Base-by-base conservation (phyloP, 2,888 invertebrate genomes). In the Darwinula stevensoni region DNA sequence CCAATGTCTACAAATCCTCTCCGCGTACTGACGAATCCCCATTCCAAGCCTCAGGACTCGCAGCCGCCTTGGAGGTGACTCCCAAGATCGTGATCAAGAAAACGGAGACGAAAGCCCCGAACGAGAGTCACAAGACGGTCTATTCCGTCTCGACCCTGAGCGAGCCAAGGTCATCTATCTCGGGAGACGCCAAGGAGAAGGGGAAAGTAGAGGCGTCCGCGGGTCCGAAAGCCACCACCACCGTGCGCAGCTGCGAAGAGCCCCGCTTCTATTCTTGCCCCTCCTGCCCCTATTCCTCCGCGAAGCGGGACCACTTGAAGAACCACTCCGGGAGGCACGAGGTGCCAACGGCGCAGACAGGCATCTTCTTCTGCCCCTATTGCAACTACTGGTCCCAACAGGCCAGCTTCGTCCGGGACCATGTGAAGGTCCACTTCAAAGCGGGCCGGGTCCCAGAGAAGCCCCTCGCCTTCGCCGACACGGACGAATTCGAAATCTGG, bases 301-400 rank as follows among this genome's bases (percentile, higher is more conserved):
- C 62, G 32, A 61, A 72, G 9, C 61, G 64, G 39, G 70, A 72
- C 42, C 64, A 68, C 3, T 59, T 75, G 14, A 65, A 63, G 38
- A 67, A 66, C 43, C 82, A 82, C 49, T 58, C 67, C 39, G 63
- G 65, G 43, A 61, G 71, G 36, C 80, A 82, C 46, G 53, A 56
- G 6, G n/a, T n/a, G n/a, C n/a, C n/a, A n/a, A n/a, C n/a, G n/a
- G n/a, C n/a, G n/a, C 61, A 18, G 6, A 18, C 6, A 9, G 22
- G 65, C 45, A 51, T 63, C 6, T n/a, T n/a, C n/a, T 63, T 63
- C 38, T 82, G 82, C 51, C 63, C 67, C 14, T 68, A 70, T 47
- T 82, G 82, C 49, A 74, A 76, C 52, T 71, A 72, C 47, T 67
- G 68, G 15, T 70, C 70, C 16, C 61, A 65, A 3, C 70, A 72